A percentile compares a stretch with the other conserved stretches of the same genome.
phyloP scores from a whole-genome alignment of 2,888 invertebrate species.

The Phyllotreta striolata region DNA sequence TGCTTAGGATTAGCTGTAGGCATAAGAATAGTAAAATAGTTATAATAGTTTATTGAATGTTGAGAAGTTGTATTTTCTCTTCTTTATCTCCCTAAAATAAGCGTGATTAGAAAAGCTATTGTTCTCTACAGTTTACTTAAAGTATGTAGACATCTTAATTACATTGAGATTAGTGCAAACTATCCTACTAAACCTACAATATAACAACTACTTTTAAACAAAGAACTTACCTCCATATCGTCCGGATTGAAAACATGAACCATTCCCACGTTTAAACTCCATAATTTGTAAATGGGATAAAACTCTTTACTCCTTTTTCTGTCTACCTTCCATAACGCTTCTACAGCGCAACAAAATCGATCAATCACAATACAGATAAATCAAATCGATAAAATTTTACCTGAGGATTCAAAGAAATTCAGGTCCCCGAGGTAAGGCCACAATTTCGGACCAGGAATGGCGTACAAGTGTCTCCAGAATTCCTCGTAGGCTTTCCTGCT shows the following conservation, averaged over 20 bases:
- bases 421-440: slow-evolving; percentile 20
- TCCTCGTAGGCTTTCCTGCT: slow-evolving; percentile 17
- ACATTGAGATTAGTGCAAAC: too few species aligned
- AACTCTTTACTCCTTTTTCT: slow-evolving; percentile 22
- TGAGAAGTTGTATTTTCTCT: too few species aligned
- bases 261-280: slow-evolving; percentile 24
- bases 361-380: neutral
- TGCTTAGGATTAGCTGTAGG: slow-evolving; percentile 38
- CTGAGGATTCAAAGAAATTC: slow-evolving; percentile 4
- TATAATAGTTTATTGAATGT: too few species aligned
- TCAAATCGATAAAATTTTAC: too few species aligned
- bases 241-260: slow-evolving; percentile 34
- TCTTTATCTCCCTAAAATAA: too few species aligned
- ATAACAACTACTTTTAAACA: neutral
- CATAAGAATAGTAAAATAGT: neutral
- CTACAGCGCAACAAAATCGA: slow-evolving; percentile 17
- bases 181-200: slow-evolving; percentile 4
- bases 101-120: too few species aligned
- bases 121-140: too few species aligned
- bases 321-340: slow-evolving; percentile 12
- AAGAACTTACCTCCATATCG: slow-evolving; percentile 42
- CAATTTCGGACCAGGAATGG: slow-evolving; percentile 21
- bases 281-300: slow-evolving; percentile 39
- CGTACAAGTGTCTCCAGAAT: slow-evolving; percentile 25
- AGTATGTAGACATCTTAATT: too few species aligned